These are phyloP conservation scores for Parnassius glacialis DNA, from an alignment of 2,888 invertebrate species.

Conservation along the genomic window DNA sequence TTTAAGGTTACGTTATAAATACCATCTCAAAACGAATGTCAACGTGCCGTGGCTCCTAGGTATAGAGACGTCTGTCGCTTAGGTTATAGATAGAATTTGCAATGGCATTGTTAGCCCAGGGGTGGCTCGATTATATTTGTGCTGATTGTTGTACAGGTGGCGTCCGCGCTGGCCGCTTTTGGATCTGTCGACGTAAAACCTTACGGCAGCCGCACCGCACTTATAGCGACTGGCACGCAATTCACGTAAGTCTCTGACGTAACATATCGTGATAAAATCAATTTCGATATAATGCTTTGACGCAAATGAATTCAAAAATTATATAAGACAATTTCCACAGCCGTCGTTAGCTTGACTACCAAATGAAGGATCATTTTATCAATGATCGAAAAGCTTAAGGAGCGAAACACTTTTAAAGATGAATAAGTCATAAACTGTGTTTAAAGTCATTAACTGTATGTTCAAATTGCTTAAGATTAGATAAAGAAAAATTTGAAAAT, in stretches of 20 bases:
- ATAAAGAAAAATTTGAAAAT: too few species aligned
- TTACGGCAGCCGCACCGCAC: constrained; percentile 70
- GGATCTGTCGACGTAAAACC: constrained; percentile 84
- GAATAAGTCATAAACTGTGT: too few species aligned
- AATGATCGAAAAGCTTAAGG: too few species aligned
- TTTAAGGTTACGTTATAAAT: constrained; percentile 77
- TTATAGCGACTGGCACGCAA: constrained; percentile 83
- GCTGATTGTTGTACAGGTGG: constrained; percentile 18
- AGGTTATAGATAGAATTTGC: constrained; percentile 42
- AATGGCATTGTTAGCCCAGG: constrained; percentile 40
- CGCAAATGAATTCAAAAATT: constrained; percentile 3
- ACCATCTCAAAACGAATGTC: constrained; percentile 52
- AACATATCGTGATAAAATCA: constrained; percentile 4
- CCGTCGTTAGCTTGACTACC: too few species aligned
- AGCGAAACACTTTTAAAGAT: too few species aligned
- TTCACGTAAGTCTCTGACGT: constrained; percentile 72
- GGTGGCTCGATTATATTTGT: constrained; percentile 31
- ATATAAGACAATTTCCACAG: too few species aligned
- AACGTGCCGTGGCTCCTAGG: constrained; percentile 42
- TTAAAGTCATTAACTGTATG: too few species aligned
- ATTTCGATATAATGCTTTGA: constrained; percentile 6
- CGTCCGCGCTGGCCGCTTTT: constrained; percentile 72
- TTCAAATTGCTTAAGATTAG: too few species aligned
- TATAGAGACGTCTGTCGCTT: constrained; percentile 34
- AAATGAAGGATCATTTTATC: too few species aligned